These are phyloP conservation scores for Brachystomella parvula DNA, from an alignment of 1,140 invertebrate species.

Conservation along the genomic window DNA sequence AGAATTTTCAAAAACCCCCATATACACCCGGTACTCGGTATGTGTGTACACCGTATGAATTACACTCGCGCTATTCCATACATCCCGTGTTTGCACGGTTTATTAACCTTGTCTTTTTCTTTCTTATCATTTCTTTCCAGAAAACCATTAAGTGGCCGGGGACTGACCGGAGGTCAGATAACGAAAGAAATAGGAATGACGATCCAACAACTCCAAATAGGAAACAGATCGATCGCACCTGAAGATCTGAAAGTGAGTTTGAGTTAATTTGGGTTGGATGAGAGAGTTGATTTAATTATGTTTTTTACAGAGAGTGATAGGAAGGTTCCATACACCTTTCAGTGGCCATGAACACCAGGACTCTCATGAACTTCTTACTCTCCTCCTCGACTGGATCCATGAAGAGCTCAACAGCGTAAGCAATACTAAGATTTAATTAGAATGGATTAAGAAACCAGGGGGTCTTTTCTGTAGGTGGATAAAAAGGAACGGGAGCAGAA, in stretches of 20 bases:
- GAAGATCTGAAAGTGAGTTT: constrained; percentile 64
- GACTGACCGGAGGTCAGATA: constrained; percentile 54
- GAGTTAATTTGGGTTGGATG: no score
- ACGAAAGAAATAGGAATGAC: constrained; percentile 67
- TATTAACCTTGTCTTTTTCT: no score
- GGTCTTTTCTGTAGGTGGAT: not conserved
- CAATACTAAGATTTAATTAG: no score
- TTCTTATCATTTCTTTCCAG: no score
- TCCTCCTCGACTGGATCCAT: constrained; percentile 82
- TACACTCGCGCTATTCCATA: no score
- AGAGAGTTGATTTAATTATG: constrained; percentile 14
- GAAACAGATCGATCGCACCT: constrained; percentile 66
- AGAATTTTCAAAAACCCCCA: no score
- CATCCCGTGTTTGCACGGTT: no score
- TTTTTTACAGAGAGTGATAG: constrained; percentile 55
- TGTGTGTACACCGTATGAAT: no score
- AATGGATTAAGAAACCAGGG: not conserved
- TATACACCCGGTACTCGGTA: no score
- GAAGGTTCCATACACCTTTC: constrained; percentile 67
- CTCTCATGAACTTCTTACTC: constrained; percentile 87
- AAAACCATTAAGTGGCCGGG: no score
- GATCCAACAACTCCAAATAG: constrained; percentile 63
- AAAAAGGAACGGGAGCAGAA: constrained; percentile 42
- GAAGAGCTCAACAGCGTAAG: constrained; percentile 69
- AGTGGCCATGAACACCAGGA: constrained; percentile 82